Conservation (phyloP, 2,113 vertebrate species). For the Bos taurus region DNA sequence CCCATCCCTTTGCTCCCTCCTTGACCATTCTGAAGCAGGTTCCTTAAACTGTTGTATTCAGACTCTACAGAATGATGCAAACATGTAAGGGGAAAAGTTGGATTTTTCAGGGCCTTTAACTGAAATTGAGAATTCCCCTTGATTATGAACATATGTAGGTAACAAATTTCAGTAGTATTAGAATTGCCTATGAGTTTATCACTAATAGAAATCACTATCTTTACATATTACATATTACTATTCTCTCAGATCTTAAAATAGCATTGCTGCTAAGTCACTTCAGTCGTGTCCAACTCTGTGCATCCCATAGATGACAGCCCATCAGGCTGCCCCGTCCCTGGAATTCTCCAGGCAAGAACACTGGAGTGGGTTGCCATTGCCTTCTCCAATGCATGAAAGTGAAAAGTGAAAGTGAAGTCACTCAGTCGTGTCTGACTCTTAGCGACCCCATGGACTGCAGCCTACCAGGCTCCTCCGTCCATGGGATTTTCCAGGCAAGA, state of each 20-base stretch:
- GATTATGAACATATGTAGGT: not conserved
- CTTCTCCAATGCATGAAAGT: too few species aligned
- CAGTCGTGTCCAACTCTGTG: too few species aligned
- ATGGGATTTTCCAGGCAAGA: too few species aligned
- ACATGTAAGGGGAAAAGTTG: not conserved
- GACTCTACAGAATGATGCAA: not conserved
- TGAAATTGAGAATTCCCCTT: not conserved
- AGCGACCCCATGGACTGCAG: too few species aligned
- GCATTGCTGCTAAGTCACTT: not conserved
- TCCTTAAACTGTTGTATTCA: not conserved
- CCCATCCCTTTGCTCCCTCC: not conserved
- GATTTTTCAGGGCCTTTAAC: not conserved
- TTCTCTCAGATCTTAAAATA: not conserved
- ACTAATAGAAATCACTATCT: not conserved
- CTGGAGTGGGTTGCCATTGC: too few species aligned
- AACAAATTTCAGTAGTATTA: not conserved
- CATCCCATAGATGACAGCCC: too few species aligned
- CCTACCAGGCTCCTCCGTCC: too few species aligned
- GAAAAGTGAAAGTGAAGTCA: too few species aligned
- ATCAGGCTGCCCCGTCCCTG: too few species aligned
- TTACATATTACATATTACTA: not conserved
- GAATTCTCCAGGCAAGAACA: too few species aligned
- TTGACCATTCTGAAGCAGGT: not conserved
- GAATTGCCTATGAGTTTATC: not conserved
- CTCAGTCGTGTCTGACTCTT: too few species aligned